These are phyloP conservation scores for Acanthopagrus latus DNA, from an alignment of 2,797 vertebrate species.

Conservation along the genomic window DNA sequence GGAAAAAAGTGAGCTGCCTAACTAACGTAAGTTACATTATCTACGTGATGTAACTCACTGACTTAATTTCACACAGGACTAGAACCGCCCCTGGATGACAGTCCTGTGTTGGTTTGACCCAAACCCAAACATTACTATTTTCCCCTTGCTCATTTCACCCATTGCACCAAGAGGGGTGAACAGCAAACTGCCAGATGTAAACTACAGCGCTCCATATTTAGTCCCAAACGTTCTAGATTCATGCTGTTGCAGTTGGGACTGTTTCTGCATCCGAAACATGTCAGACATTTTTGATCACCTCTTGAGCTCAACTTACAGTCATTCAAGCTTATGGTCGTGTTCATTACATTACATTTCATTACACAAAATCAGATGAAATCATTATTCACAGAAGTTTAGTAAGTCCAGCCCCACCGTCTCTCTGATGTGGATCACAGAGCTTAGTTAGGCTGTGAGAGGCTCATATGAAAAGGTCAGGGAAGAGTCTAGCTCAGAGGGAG, in stretches of 20 bases:
- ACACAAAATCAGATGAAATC: slow-evolving; percentile 21
- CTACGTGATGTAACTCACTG: too few relatives aligned
- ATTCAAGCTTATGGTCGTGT: not conserved
- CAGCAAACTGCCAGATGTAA: not conserved
- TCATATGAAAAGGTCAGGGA: slow-evolving; percentile 69
- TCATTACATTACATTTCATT: too few relatives aligned
- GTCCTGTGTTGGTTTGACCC: too few relatives aligned
- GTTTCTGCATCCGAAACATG: not conserved
- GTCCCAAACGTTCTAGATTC: not conserved
- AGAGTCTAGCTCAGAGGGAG: slow-evolving; percentile 55
- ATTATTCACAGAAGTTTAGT: slow-evolving; percentile 26
- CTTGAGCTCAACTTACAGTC: not conserved
- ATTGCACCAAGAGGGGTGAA: not conserved
- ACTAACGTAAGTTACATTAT: too few relatives aligned
- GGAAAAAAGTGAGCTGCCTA: too few relatives aligned
- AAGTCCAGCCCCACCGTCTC: slow-evolving; percentile 7
- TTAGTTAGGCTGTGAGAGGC: slow-evolving; percentile 41
- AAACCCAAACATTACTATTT: too few relatives aligned
- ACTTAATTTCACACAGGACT: too few relatives aligned
- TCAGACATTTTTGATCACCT: not conserved
- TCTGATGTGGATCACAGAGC: slow-evolving; percentile 44
- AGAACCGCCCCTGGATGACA: too few relatives aligned
- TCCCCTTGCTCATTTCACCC: not conserved
- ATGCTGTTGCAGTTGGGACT: not conserved
- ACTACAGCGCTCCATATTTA: not conserved